Base-by-base conservation (phyloP, 2,797 vertebrate species). In the Cottoperca gobio region DNA sequence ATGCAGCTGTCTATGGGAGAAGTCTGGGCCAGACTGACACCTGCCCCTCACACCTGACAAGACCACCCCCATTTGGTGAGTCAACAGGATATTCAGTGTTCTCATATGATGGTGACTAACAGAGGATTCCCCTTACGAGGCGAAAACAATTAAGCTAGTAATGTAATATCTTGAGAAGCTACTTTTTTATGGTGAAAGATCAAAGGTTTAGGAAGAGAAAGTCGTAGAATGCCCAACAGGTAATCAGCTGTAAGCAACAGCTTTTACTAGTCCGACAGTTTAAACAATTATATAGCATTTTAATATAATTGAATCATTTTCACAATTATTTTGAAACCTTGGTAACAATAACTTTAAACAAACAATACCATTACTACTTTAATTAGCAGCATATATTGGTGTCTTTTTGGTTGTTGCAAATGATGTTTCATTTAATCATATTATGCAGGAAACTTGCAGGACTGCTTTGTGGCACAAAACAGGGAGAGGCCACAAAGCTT, bases 1-100 rank as follows among this genome's bases (percentile, higher is more conserved):
- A 99, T 45, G 96, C 96, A 6, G 98, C 97, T 19, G 94, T 95
- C 80, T 99, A 97, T 0, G 97, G 98, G 49, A 92, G 97, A 76
- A 80, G 88, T 78, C 90, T 93, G 64, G 94, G 81, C 3, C 91
- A 97, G 49, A 83, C 88, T 26, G 88, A 94, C 39, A 19, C 89
- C 86, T 99, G 98, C 87, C 88, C 94, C 3, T 91, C 92, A 1
- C 86, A 86, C 71, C 82, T 88, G 58, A 87, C 80, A 1, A 90
- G 89, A 53, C 81, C 92, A 17, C 95, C 95, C 53, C 95, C 91
- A 0, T 97, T 97, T 13, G 97, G 97, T 98, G 93, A 73, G 96
- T 94, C 53, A 23, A 60, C 52, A 8, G 42, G 53, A 69, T 48
- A 0, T 33, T 52, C 45, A 6, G 12, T 21, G 4, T 40, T 40